phyloP scores from a whole-genome alignment of 1,140 invertebrate genomes.

The Drosophila arawakana region DNA sequence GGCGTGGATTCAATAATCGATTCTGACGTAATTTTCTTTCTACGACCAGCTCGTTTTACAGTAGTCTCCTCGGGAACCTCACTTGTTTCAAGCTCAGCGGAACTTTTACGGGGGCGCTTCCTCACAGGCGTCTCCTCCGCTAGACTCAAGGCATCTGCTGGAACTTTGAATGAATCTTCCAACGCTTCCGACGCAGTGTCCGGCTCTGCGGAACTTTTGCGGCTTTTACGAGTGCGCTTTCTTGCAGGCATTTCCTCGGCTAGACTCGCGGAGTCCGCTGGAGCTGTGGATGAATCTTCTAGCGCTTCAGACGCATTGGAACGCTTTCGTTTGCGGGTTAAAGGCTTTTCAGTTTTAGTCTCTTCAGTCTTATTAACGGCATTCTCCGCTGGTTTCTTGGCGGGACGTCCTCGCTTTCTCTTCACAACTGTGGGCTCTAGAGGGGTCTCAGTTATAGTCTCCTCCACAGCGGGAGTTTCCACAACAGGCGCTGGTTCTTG shows the following conservation, averaged over 20 bases:
- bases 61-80: not conserved
- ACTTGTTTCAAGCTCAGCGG: not conserved
- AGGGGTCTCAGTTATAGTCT: not conserved
- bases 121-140: not conserved
- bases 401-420: constrained; percentile 36
- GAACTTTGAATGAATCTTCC: not conserved
- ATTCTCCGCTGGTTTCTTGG: not conserved
- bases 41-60: not conserved
- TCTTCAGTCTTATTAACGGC: not conserved
- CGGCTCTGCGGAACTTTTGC: not conserved
- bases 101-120: not conserved
- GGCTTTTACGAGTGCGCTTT: constrained; percentile 8
- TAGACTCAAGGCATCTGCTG: not conserved
- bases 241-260: not conserved
- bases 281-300: not conserved
- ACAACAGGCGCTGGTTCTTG: not conserved
- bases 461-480: not conserved
- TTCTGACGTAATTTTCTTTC: not conserved
- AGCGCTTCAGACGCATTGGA: not conserved
- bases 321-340: constrained; percentile 1
- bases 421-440: not conserved
- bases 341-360: not conserved
- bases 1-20: not conserved
- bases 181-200: not conserved
- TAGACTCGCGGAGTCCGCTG: not conserved